Evolutionary conservation across 2,113 vertebrate species (phyloP).

Genomic region (Phalacrocorax aristotelis): DNA sequence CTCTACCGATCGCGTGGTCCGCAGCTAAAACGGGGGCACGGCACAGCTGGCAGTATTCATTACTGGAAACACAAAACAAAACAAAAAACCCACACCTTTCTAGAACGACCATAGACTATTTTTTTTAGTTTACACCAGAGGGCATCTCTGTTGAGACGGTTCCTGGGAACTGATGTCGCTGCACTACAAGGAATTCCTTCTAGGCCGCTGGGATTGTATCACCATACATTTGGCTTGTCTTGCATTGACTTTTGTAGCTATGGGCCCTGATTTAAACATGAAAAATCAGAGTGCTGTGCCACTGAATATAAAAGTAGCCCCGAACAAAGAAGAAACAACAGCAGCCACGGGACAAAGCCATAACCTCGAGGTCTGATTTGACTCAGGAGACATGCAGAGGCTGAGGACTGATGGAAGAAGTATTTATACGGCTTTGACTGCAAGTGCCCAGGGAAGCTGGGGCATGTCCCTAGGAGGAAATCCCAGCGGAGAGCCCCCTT

Average conservation of each 20-base stretch:
- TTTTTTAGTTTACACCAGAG: neutral
- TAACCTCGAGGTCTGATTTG: neutral
- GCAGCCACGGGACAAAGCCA: fast-evolving
- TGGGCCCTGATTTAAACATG: neutral
- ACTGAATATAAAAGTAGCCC: neutral
- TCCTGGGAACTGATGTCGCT: fast-evolving
- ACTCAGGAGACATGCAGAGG: neutral
- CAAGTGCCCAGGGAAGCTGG: fast-evolving
- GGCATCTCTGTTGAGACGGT: fast-evolving
- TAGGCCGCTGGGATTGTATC: fast-evolving
- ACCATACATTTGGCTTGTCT: neutral
- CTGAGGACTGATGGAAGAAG: neutral
- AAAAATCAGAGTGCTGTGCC: neutral
- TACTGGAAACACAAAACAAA: neutral
- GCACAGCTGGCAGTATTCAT: neutral
- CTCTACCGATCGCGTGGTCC: no score
- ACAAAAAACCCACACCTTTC: neutral
- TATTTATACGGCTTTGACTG: neutral
- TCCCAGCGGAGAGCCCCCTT: fast-evolving
- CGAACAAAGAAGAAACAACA: neutral
- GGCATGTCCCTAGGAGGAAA: neutral
- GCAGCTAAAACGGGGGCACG: neutral
- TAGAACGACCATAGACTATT: neutral
- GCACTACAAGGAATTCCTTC: neutral
- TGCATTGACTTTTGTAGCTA: neutral